Conservation (phyloP, 2,888 invertebrate species). For the Gibbula magus region DNA sequence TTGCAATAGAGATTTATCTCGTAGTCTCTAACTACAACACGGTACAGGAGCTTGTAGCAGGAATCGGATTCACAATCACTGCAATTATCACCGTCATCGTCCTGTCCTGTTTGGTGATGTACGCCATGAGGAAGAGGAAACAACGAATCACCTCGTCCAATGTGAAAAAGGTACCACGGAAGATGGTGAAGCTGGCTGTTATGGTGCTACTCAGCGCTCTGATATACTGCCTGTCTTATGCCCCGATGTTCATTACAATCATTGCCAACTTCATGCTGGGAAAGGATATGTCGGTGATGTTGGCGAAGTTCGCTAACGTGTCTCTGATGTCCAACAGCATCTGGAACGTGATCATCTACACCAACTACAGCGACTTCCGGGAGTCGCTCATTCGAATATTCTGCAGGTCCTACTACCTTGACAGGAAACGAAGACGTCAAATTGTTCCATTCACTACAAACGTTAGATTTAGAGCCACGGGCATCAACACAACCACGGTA, state of each 20-base stretch:
- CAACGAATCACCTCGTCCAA: too few relatives aligned
- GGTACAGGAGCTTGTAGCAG: too few relatives aligned
- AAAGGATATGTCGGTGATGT: background rate
- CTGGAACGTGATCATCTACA: background rate
- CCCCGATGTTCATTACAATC: background rate
- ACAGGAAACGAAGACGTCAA: background rate
- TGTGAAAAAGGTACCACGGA: too few relatives aligned
- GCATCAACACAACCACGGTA: too few relatives aligned
- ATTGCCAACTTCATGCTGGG: background rate
- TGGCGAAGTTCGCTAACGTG: background rate
- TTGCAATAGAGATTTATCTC: background rate
- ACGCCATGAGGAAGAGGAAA: too few relatives aligned
- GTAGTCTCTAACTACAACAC: too few relatives aligned
- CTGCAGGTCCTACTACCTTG: background rate
- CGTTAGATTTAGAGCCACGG: too few relatives aligned
- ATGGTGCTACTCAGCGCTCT: background rate
- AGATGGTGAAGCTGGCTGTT: background rate
- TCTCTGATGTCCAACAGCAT: background rate
- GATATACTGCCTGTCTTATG: background rate
- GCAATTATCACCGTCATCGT: too few relatives aligned
- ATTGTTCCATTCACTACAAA: too few relatives aligned
- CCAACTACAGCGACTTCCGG: background rate
- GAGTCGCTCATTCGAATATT: background rate
- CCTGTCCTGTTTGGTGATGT: too few relatives aligned
- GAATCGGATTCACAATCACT: too few relatives aligned